A percentile compares a stretch with the other conserved stretches of the same genome.
These are phyloP conservation scores for Stichodactyla mertensii DNA, from an alignment of 64 coral and sea anemone genomes.

Conservation along the genomic window DNA sequence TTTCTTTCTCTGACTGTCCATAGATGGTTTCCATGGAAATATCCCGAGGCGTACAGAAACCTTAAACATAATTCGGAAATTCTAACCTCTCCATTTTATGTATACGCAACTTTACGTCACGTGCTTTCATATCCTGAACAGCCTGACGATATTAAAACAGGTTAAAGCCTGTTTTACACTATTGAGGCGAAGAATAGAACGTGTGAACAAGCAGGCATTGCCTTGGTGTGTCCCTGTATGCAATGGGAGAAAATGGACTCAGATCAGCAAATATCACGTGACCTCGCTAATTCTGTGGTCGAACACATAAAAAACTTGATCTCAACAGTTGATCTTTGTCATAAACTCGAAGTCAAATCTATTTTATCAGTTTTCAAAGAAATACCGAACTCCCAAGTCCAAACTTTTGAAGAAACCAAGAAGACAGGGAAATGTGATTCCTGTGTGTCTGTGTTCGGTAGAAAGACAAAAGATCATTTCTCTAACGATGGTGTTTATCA, in stretches of 20 bases:
- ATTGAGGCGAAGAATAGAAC: slow-evolving; percentile 39
- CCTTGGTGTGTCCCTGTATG: slow-evolving; percentile 73
- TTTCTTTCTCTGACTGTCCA: slow-evolving; percentile 62
- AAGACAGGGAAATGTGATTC: slow-evolving; percentile 18
- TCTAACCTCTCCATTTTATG: slow-evolving; percentile 57
- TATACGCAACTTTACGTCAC: slow-evolving; percentile 62
- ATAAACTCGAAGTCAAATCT: slow-evolving; percentile 28
- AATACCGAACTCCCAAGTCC: slow-evolving; percentile 45
- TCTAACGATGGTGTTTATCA: slow-evolving; percentile 38
- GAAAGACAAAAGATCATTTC: slow-evolving; percentile 19
- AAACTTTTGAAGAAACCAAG: slow-evolving; percentile 11
- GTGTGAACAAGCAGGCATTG: slow-evolving; percentile 37
- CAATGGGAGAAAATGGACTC: neutral
- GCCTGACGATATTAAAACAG: slow-evolving; percentile 21
- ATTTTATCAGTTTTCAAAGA: slow-evolving; percentile 1
- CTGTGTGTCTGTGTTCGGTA: slow-evolving; percentile 25
- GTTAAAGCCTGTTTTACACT: slow-evolving; percentile 49
- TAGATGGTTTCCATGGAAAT: slow-evolving; percentile 37
- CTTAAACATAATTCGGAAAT: slow-evolving; percentile 29
- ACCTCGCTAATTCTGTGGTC: slow-evolving; percentile 3
- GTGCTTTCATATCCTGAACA: slow-evolving; percentile 36
- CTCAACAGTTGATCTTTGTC: slow-evolving; percentile 6
- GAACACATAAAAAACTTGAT: slow-evolving; percentile 23
- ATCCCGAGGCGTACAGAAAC: slow-evolving; percentile 35
- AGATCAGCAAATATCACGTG: neutral